Conservation (phyloP, 2,797 vertebrate genomes). For the Eidolon dupreanum region DNA sequence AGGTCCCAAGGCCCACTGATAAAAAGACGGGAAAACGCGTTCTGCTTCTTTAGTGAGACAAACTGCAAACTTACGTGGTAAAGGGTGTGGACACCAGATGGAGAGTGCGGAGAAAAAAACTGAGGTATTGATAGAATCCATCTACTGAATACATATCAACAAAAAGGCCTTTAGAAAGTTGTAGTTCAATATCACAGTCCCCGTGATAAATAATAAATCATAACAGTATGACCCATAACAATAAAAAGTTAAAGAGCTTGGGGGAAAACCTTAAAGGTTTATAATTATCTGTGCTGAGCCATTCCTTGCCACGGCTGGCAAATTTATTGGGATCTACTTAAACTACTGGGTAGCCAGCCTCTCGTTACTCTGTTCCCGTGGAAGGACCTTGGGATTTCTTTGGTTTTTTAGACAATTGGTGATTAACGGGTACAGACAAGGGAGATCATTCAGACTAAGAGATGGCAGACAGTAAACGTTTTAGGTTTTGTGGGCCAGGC, state of each 20-base stretch:
- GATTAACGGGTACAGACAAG: background rate
- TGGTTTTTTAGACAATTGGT: slow-evolving; percentile 19
- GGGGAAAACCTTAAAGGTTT: background rate
- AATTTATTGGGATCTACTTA: background rate
- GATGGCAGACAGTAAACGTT: background rate
- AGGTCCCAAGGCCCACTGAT: background rate
- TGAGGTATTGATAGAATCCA: background rate
- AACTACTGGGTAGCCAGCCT: background rate
- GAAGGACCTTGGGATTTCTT: background rate
- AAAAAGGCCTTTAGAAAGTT: background rate
- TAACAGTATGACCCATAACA: background rate
- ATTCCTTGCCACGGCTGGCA: background rate
- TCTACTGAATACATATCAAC: background rate
- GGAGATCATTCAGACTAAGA: background rate
- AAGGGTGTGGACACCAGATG: background rate
- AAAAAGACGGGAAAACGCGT: background rate
- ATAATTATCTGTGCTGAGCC: background rate
- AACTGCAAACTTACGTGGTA: background rate
- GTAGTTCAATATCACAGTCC: background rate
- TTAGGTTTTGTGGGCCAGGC: background rate
- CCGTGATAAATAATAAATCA: background rate
- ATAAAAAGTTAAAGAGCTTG: slow-evolving; percentile 21
- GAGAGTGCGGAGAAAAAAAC: background rate
- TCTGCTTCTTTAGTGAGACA: background rate
- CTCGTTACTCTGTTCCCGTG: slow-evolving; percentile 1